A percentile compares a stretch with the other conserved stretches of the same genome.
phyloP scores from a whole-genome alignment of 2,797 vertebrate species.

The Mallotus villosus region DNA sequence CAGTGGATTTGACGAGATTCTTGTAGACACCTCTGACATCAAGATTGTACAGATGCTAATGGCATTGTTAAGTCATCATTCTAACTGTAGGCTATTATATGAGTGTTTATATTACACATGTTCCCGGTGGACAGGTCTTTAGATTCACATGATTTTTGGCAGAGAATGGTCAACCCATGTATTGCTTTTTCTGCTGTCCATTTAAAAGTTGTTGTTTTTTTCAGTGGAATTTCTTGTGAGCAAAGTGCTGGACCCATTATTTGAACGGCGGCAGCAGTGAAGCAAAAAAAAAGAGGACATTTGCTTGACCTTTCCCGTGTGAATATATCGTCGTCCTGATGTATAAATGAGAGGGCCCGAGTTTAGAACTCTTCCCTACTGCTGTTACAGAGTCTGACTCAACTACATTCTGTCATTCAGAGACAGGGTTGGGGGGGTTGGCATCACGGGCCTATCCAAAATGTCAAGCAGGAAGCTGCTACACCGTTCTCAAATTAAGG shows the following conservation, averaged over 20 bases:
- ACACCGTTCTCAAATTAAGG: conserved; percentile 49
- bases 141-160: not conserved
- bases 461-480: conserved; percentile 42
- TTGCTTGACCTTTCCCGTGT: not conserved
- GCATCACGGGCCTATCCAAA: conserved; percentile 33
- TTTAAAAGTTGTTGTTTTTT: not conserved
- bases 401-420: not conserved
- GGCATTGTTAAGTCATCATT: not conserved
- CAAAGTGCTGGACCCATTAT: not conserved
- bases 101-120: not conserved
- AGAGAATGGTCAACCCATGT: not conserved
- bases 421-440: conserved; percentile 27
- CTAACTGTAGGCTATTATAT: not conserved
- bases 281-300: not conserved
- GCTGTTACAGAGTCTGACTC: conserved; percentile 21
- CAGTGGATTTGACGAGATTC: not conserved
- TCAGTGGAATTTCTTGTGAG: not conserved
- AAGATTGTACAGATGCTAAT: not conserved
- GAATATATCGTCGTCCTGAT: conserved; percentile 1
- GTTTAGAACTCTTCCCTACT: conserved; percentile 17
- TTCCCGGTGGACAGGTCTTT: not conserved
- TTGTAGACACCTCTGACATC: not conserved
- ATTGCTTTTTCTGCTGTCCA: too few relatives aligned
- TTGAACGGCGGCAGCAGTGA: not conserved
- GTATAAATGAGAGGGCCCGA: conserved; percentile 18